These are phyloP conservation scores for Neofelis nebulosa DNA, from an alignment of 2,113 vertebrate genomes.

Conservation along the genomic window DNA sequence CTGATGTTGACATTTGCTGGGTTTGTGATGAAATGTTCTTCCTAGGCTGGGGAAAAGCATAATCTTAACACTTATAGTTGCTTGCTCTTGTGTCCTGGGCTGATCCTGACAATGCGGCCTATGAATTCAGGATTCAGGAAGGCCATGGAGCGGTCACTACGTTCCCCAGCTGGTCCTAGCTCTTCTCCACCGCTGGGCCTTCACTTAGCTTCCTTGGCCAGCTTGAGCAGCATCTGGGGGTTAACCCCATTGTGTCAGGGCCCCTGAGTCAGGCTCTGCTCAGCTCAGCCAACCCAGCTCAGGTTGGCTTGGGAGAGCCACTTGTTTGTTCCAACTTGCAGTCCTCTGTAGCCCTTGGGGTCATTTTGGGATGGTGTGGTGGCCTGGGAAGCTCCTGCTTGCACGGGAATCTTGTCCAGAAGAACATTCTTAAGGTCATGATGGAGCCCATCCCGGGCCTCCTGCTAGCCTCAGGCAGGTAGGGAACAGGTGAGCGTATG, in stretches of 20 bases:
- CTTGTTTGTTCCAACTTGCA: neutral
- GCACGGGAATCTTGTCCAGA: neutral
- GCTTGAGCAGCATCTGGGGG: neutral
- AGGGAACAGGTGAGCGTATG: fast-evolving
- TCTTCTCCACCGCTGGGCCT: neutral
- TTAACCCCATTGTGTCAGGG: neutral
- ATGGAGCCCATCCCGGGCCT: neutral
- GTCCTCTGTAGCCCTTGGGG: neutral
- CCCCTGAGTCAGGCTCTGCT: neutral
- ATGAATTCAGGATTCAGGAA: neutral
- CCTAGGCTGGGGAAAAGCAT: neutral
- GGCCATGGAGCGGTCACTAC: fast-evolving
- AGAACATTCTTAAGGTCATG: neutral
- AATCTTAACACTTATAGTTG: neutral
- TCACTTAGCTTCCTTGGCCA: neutral
- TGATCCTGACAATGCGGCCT: neutral
- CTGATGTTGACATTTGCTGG: neutral
- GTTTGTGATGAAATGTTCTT: neutral
- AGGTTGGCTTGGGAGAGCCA: neutral
- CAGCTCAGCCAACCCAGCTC: neutral
- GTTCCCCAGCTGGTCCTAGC: neutral
- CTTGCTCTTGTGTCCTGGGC: neutral
- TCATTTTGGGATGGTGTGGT: neutral
- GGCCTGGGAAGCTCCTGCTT: neutral
- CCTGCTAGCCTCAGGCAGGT: neutral